Base-by-base conservation (phyloP, 2,797 vertebrate genomes). In the Delichon dasypus region DNA sequence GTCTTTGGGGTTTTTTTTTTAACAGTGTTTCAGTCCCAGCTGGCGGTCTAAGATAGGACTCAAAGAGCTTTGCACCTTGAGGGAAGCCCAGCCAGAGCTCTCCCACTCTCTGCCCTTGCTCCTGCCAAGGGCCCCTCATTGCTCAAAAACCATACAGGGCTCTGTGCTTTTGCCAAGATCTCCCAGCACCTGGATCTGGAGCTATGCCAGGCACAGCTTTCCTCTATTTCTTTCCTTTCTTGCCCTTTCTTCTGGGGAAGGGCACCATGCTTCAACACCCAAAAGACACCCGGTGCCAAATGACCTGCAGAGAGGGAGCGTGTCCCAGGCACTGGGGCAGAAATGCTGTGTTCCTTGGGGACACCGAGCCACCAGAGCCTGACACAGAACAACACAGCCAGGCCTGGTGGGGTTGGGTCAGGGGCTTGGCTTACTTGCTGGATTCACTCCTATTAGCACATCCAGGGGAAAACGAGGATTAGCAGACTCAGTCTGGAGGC, bases 391-490 rank as follows among this genome's bases (percentile, higher is more conserved):
- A 40, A 62, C 60, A 55, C 18, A 77, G 64, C 25, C 30, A 67
- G 40, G 55, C 23, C 48, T 70, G 14, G 15, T 19, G 19, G 16
- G 15, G 16, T 7, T 34, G 11, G 21, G 47, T 27, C 11, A 1
- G 34, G 21, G 34, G 55, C 54, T 57, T 84, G 38, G 71, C 64
- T 92, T 81, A 89, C 77, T 74, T 92, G 54, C 13, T 82, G 32
- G 17, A 75, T 90, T 75, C 47, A 68, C 32, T 94, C 58, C 66
- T 79, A 61, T 68, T 72, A 82, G 64, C 26, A 61, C 45, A 88
- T 53, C 51, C 50, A 76, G 38, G 42, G 23, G 64, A 17, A 66
- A 90, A 54, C 29, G 19, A 61, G 66, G 74, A 85, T 38, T 86
- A 90, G 65, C 32, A 79, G 78, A 68, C 29, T 87, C 50, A 60